phyloP scores from a whole-genome alignment of 2,888 invertebrate species.

The Phengaris arion region DNA sequence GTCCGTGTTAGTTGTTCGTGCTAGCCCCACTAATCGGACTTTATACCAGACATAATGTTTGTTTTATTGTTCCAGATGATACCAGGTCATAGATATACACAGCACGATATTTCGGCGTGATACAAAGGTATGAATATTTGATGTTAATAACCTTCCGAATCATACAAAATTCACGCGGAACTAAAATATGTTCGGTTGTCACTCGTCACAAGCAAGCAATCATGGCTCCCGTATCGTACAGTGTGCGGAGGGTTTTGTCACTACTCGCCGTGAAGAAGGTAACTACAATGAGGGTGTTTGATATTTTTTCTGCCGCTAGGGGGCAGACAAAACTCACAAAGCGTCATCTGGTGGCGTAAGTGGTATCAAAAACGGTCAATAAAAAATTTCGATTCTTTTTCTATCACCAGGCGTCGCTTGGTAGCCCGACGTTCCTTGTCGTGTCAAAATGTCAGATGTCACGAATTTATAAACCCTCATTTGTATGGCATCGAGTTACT shows the following conservation, averaged over 20 bases:
- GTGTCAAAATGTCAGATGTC: too few relatives aligned
- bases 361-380: too few relatives aligned
- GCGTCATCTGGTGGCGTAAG: too few relatives aligned
- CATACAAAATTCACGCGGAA: neutral
- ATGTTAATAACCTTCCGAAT: neutral
- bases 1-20: too few relatives aligned
- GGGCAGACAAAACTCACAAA: too few relatives aligned
- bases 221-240: neutral
- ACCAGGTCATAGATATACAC: neutral
- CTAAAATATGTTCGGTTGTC: neutral
- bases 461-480: too few relatives aligned
- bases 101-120: constrained; percentile 9
- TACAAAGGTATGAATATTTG: constrained; percentile 21
- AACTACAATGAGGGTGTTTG: too few relatives aligned
- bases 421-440: too few relatives aligned
- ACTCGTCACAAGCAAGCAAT: neutral
- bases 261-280: neutral
- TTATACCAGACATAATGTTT: neutral
- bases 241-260: neutral
- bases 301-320: too few relatives aligned
- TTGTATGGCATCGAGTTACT: too few relatives aligned
- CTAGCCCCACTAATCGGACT: neutral
- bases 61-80: constrained; percentile 17
- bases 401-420: too few relatives aligned
- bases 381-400: too few relatives aligned